Conservation (phyloP, 2,888 invertebrate genomes). For the Spilarctia lutea region DNA sequence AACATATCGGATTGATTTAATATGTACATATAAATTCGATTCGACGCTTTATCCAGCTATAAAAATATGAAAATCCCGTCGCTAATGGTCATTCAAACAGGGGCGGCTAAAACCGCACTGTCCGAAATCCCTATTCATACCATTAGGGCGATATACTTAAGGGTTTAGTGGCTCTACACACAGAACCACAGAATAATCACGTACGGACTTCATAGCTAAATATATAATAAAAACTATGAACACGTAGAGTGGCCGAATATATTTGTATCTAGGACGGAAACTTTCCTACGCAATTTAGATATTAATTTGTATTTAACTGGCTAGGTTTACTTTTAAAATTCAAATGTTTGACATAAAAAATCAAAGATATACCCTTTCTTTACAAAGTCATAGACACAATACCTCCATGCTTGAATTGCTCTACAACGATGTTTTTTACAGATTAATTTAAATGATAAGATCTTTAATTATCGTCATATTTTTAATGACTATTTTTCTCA, state of each 20-base stretch:
- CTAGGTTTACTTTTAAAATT: too few species aligned
- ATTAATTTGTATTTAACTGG: not conserved
- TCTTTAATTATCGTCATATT: too few species aligned
- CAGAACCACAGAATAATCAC: slow-evolving; percentile 10
- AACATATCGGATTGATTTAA: not conserved
- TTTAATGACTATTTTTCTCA: not conserved
- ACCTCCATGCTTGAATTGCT: too few species aligned
- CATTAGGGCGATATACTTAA: slow-evolving; percentile 7
- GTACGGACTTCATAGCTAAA: slow-evolving; percentile 5
- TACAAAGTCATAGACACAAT: too few species aligned
- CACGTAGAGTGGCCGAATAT: not conserved
- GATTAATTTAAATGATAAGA: too few species aligned
- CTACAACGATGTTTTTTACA: too few species aligned
- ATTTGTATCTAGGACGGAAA: not conserved
- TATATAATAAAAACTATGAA: not conserved
- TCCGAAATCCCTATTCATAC: slow-evolving; percentile 14
- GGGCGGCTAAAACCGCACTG: slow-evolving; percentile 9
- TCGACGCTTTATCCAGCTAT: slow-evolving; percentile 1
- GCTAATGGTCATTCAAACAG: slow-evolving; percentile 20
- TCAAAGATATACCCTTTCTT: too few species aligned
- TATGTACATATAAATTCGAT: not conserved
- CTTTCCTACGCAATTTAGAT: not conserved
- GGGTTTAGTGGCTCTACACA: slow-evolving; percentile 2
- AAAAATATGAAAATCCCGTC: slow-evolving; percentile 15
- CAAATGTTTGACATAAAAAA: too few species aligned